Percentiles rank a stretch among this genome's conserved stretches.
These are phyloP conservation scores for Darevskia mixta DNA, from an alignment of 2,797 vertebrate genomes.

Conservation along the genomic window DNA sequence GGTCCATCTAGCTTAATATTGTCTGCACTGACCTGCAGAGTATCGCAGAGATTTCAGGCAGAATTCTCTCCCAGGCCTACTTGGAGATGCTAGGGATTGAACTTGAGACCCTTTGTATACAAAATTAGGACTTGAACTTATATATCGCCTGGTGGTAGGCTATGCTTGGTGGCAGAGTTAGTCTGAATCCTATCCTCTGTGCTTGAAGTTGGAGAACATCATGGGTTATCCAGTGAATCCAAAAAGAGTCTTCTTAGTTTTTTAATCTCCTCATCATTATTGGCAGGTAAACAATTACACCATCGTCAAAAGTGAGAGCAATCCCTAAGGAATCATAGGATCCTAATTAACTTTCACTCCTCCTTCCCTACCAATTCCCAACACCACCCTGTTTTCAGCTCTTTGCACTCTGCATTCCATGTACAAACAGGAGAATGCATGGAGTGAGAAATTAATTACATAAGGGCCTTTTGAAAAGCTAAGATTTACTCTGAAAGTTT, in stretches of 20 bases:
- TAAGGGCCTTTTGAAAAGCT: slow-evolving; percentile 46
- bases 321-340: background rate
- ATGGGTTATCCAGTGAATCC: too few relatives aligned
- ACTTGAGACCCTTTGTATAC: background rate
- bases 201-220: background rate
- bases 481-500: slow-evolving; percentile 58
- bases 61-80: background rate
- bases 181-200: background rate
- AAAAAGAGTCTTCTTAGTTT: background rate
- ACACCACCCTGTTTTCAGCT: background rate
- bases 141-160: background rate
- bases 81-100: background rate
- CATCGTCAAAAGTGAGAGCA: background rate
- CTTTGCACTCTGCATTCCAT: background rate
- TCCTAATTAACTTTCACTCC: background rate
- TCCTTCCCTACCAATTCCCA: background rate
- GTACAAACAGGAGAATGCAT: slow-evolving; percentile 38
- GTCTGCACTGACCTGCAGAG: too few relatives aligned
- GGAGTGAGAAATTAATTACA: slow-evolving; percentile 42
- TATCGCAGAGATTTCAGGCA: too few relatives aligned
- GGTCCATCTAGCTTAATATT: too few relatives aligned
- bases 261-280: background rate
- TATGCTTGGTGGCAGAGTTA: background rate
- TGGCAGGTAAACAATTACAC: background rate
- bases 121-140: background rate